Evolutionary conservation across 2,797 vertebrate species (phyloP).

Genomic region (Amblyopsis hoosieri): DNA sequence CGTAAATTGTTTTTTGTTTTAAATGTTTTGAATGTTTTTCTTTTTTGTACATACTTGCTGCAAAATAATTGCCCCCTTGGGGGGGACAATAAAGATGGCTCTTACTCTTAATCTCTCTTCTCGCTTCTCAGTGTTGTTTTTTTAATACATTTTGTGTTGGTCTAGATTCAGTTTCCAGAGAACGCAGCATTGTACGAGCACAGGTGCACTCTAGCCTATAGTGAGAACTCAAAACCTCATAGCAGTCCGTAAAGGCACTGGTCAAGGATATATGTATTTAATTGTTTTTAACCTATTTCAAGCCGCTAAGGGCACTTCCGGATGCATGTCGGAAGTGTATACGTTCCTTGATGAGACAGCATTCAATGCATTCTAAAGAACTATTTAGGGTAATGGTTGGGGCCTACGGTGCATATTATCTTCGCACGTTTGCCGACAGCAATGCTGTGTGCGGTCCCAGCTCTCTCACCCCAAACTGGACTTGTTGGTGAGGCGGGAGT

Average conservation of each 20-base stretch:
- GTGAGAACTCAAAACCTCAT: not conserved
- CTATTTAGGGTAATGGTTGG: not conserved
- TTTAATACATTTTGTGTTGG: slow-evolving; percentile 1
- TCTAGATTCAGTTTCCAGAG: not conserved
- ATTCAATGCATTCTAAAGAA: no score
- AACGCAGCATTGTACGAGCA: slow-evolving; percentile 3
- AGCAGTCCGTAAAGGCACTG: slow-evolving; percentile 4
- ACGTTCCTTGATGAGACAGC: no score
- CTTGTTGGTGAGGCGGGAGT: slow-evolving; percentile 91
- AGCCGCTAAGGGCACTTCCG: slow-evolving; percentile 12
- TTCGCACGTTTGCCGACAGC: not conserved
- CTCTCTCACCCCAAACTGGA: slow-evolving; percentile 83
- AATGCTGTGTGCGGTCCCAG: not conserved
- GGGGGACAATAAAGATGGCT: no score
- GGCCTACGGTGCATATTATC: not conserved
- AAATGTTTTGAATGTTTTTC: no score
- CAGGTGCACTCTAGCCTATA: slow-evolving; percentile 6
- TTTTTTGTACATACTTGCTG: no score
- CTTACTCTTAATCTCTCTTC: no score
- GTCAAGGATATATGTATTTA: not conserved
- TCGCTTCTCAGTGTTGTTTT: not conserved
- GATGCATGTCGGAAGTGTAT: slow-evolving; percentile 4
- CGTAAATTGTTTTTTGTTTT: no score
- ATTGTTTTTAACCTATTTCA: not conserved
- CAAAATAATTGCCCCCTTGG: no score